phyloP scores from a whole-genome alignment of 2,113 vertebrate genomes.

The Lophochroa leadbeateri region DNA sequence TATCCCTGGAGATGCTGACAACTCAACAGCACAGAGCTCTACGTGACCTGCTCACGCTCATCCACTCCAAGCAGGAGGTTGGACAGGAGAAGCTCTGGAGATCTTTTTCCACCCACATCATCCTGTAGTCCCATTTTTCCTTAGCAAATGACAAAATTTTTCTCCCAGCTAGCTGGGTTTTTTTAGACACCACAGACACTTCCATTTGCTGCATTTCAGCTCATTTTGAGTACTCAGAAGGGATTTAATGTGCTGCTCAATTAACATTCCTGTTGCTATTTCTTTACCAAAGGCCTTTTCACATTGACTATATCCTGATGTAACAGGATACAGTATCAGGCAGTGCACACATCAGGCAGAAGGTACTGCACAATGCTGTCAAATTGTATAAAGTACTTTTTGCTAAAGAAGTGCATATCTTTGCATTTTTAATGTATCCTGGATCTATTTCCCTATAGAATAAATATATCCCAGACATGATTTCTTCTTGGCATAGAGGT shows the following conservation, averaged over 20 bases:
- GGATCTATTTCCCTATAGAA: neutral
- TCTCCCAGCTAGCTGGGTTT: neutral
- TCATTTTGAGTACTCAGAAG: neutral
- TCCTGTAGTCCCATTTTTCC: neutral
- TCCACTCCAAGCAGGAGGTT: neutral
- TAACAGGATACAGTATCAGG: neutral
- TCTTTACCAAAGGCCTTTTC: neutral
- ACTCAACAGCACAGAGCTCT: neutral
- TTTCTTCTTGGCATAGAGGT: neutral
- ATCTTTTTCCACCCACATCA: neutral
- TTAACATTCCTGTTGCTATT: neutral
- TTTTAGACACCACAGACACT: neutral
- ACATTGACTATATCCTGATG: neutral
- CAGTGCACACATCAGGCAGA: neutral
- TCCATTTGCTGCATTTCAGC: neutral
- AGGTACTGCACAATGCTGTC: neutral
- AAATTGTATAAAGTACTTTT: neutral
- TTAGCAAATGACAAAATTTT: neutral
- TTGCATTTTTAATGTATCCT: neutral
- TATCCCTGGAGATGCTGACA: neutral
- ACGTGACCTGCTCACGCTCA: fast-evolving
- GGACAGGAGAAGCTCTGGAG: neutral
- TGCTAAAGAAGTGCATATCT: neutral
- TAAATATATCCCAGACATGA: neutral
- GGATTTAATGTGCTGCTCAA: neutral